phyloP scores from a whole-genome alignment of 2,113 vertebrate species.

The Castor canadensis region DNA sequence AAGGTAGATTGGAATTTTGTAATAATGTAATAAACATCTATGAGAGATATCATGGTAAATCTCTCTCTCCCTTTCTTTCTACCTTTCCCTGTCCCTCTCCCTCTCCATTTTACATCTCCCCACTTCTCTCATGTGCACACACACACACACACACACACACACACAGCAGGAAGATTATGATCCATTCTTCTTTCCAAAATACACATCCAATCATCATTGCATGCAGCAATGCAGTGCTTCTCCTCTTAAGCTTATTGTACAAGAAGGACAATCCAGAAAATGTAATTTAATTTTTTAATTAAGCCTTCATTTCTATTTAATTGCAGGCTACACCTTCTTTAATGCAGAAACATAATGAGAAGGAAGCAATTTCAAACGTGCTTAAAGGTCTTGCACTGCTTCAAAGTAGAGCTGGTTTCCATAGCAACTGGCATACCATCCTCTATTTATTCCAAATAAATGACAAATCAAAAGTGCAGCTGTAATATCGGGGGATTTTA shows the following conservation, averaged over 20 bases:
- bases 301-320: conserved; percentile 71
- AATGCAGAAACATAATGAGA: conserved; percentile 58
- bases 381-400: conserved; percentile 38
- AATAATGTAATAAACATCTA: background rate
- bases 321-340: conserved; percentile 64
- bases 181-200: background rate
- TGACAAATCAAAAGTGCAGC: conserved; percentile 74
- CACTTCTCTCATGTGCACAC: background rate
- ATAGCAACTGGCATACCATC: conserved; percentile 77
- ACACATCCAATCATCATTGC: background rate
- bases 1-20: too few species aligned
- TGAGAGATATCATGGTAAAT: background rate
- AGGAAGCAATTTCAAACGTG: conserved; percentile 56
- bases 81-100: background rate
- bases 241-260: background rate
- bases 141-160: background rate
- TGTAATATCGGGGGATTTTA: conserved; percentile 46
- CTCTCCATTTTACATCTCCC: background rate
- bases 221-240: background rate
- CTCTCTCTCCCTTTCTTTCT: background rate
- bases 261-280: conserved; percentile 57
- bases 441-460: conserved; percentile 74
- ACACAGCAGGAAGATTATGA: background rate
- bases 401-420: conserved; percentile 62
- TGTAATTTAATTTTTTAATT: conserved; percentile 75